Percentiles rank a stretch among this genome's conserved stretches.
phyloP scores from a whole-genome alignment of 2,113 vertebrate species.

The Syngnathus floridae region DNA sequence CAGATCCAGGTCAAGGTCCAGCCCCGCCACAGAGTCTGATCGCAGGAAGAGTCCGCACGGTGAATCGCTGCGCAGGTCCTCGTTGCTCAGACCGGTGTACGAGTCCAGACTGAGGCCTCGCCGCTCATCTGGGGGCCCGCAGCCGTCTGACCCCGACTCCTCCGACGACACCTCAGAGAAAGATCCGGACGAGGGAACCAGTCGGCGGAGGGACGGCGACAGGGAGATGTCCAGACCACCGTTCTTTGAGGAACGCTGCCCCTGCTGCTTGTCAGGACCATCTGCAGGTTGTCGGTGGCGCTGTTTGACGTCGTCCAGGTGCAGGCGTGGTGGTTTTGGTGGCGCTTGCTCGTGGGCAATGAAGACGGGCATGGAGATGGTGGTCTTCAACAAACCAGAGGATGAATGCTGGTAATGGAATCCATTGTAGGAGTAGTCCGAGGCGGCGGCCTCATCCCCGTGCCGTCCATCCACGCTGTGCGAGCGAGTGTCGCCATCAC shows the following conservation, averaged over 20 bases:
- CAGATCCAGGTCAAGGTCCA: constrained; percentile 75
- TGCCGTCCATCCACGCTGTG: constrained; percentile 48
- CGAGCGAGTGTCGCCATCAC: constrained; percentile 43
- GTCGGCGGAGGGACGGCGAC: constrained; percentile 51
- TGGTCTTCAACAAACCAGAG: constrained; percentile 65
- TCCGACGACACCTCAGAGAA: constrained; percentile 72
- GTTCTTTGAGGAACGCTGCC: constrained; percentile 19
- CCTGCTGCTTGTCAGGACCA: constrained; percentile 9
- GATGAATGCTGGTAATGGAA: constrained; percentile 43
- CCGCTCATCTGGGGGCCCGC: constrained; percentile 52
- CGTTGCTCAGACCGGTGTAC: constrained; percentile 71
- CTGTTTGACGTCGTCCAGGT: constrained; percentile 63
- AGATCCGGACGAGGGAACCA: constrained; percentile 66
- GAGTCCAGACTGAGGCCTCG: constrained; percentile 65
- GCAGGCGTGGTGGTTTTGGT: constrained; percentile 76
- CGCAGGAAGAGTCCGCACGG: constrained; percentile 36
- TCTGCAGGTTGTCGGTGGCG: constrained; percentile 16
- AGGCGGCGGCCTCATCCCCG: constrained; percentile 15
- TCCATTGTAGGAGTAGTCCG: constrained; percentile 37
- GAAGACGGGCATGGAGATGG: constrained; percentile 73
- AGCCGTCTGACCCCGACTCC: constrained; percentile 67
- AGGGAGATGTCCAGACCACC: constrained; percentile 58
- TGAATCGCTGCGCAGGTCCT: constrained; percentile 64
- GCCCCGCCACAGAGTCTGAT: constrained; percentile 63
- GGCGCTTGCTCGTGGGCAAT: constrained; percentile 70